phyloP scores from a whole-genome alignment of 2,797 vertebrate species.

The Propithecus perrieri region DNA sequence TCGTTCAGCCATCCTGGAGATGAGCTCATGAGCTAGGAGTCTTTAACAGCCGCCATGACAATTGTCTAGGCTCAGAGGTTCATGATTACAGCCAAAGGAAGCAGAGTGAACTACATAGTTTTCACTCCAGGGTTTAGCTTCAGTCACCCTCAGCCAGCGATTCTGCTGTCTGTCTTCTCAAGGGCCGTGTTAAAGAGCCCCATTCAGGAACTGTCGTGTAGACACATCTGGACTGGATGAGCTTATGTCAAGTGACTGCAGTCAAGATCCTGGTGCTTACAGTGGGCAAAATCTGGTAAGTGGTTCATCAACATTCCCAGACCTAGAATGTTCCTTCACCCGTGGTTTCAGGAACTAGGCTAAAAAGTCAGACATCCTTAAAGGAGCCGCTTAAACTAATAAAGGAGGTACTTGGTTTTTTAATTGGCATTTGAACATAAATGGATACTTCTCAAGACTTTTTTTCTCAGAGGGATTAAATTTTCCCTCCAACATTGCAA shows the following conservation, averaged over 20 bases:
- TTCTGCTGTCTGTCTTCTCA: background rate
- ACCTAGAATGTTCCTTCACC: background rate
- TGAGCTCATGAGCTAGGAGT: background rate
- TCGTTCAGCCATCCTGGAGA: background rate
- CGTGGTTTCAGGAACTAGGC: background rate
- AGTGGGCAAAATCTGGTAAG: background rate
- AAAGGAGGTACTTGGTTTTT: background rate
- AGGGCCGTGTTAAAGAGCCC: background rate
- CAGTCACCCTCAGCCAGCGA: background rate
- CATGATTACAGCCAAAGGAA: background rate
- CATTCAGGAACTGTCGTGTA: background rate
- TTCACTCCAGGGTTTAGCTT: background rate
- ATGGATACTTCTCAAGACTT: background rate
- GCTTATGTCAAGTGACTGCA: background rate
- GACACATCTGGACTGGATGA: background rate
- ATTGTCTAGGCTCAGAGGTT: background rate
- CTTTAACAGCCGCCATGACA: background rate
- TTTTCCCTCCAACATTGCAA: background rate
- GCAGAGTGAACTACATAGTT: background rate
- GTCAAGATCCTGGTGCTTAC: background rate
- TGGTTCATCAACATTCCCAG: background rate
- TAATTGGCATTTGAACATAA: background rate
- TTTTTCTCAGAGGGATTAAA: background rate
- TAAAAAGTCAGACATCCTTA: background rate
- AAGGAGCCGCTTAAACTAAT: background rate